These are phyloP conservation scores for Lottia scabra DNA, from an alignment of 2,888 invertebrate species.

Conservation along the genomic window DNA sequence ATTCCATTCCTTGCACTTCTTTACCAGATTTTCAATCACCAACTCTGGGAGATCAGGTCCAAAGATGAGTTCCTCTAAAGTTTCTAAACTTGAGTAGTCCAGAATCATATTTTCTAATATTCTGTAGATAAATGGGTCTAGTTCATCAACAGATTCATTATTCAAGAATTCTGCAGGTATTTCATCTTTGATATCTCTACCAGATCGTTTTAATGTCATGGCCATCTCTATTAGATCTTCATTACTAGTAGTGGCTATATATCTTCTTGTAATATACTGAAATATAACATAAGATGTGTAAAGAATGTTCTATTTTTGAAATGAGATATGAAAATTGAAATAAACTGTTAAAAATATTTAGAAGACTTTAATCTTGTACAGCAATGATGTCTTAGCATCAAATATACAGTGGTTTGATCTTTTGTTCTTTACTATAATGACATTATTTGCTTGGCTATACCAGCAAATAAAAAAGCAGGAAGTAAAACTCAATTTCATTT, in stretches of 20 bases:
- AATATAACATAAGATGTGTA: background rate
- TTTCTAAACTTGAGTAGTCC: background rate
- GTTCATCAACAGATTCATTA: background rate
- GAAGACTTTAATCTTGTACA: too few species aligned
- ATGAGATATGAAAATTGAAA: too few species aligned
- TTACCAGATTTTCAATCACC: background rate
- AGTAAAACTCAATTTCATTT: too few species aligned
- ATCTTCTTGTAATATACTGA: background rate
- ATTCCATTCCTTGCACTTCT: background rate
- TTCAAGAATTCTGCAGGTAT: background rate
- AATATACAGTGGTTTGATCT: too few species aligned
- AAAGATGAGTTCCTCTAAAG: background rate
- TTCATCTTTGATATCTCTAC: background rate
- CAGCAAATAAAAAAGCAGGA: too few species aligned
- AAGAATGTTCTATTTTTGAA: too few species aligned
- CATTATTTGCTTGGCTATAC: too few species aligned
- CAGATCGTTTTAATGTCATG: background rate
- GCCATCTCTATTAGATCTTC: background rate
- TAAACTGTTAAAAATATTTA: too few species aligned
- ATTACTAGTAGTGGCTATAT: background rate
- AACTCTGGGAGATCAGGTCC: background rate
- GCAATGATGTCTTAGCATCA: too few species aligned
- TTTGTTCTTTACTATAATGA: too few species aligned
- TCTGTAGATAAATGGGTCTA: background rate
- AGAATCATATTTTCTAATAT: background rate